Evolutionary conservation across 23 tunicate genomes (phyloP).

Genomic region (Ascidia mentula): DNA sequence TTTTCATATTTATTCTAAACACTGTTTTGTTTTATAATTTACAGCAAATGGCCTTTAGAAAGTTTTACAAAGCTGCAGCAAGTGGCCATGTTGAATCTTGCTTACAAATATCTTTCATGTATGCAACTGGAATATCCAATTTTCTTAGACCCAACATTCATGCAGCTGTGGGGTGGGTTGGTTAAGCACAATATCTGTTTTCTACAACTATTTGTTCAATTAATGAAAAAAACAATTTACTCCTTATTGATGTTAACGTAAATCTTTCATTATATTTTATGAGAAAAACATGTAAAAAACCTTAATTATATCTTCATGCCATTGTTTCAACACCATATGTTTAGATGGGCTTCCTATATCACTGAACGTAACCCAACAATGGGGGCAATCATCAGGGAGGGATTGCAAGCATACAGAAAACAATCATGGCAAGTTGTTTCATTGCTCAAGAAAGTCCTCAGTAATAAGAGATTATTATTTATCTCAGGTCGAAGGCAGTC

Average conservation of each 20-base stretch:
- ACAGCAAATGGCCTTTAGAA: constrained; percentile 74
- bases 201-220: no score
- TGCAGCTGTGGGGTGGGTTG: constrained; percentile 53
- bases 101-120: constrained; percentile 52
- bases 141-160: constrained; percentile 34
- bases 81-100: constrained; percentile 83
- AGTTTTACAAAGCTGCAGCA: constrained; percentile 80
- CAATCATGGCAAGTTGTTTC: constrained; percentile 48
- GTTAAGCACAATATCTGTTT: neutral
- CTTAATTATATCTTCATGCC: neutral
- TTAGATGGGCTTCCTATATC: constrained; percentile 66
- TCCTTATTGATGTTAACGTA: no score
- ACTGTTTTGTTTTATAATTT: no score
- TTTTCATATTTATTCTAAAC: no score
- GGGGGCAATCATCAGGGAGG: constrained; percentile 83
- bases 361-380: constrained; percentile 71
- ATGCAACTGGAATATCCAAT: constrained; percentile 61
- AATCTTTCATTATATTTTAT: no score
- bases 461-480: neutral
- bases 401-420: constrained; percentile 78
- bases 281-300: neutral
- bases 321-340: neutral
- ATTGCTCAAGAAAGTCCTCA: no score
- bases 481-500: constrained; percentile 69
- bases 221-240: no score